phyloP scores from a whole-genome alignment of 2,888 invertebrate species.

The Polia nebulosa region DNA sequence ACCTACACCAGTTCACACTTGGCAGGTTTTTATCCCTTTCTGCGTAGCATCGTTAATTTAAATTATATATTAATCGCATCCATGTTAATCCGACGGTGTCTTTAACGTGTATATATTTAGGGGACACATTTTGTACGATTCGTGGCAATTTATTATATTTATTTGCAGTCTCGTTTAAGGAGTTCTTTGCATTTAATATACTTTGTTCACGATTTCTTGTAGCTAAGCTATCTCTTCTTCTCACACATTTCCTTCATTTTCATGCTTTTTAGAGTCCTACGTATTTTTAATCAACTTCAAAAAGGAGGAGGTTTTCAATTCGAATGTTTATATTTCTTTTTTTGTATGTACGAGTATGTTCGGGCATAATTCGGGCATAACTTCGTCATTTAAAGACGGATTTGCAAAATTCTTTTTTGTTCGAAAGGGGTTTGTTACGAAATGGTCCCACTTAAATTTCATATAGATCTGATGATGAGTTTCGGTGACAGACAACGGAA shows the following conservation, averaged over 20 bases:
- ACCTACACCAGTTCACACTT: neutral
- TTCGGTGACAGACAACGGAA: too few species aligned
- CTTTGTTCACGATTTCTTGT: conserved; percentile 24
- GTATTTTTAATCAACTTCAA: neutral
- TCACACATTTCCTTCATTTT: neutral
- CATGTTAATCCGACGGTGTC: conserved; percentile 48
- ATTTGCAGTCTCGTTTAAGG: conserved; percentile 36
- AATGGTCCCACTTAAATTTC: too few species aligned
- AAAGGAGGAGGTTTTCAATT: too few species aligned
- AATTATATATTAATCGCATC: conserved; percentile 56
- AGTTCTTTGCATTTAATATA: conserved; percentile 8
- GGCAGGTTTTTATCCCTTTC: conserved; percentile 41
- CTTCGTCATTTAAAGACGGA: too few species aligned
- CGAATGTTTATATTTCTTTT: too few species aligned
- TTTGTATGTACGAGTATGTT: too few species aligned
- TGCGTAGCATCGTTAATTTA: conserved; percentile 34
- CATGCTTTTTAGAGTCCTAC: neutral
- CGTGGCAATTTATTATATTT: conserved; percentile 47
- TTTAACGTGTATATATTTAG: conserved; percentile 11
- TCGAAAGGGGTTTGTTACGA: too few species aligned
- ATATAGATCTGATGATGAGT: too few species aligned
- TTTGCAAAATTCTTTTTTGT: too few species aligned
- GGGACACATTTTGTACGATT: conserved; percentile 46
- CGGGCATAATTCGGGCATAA: too few species aligned
- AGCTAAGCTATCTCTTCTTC: neutral